Evolutionary conservation across 2,797 vertebrate genomes (phyloP).

Genomic region (Cheirogaleus major): DNA sequence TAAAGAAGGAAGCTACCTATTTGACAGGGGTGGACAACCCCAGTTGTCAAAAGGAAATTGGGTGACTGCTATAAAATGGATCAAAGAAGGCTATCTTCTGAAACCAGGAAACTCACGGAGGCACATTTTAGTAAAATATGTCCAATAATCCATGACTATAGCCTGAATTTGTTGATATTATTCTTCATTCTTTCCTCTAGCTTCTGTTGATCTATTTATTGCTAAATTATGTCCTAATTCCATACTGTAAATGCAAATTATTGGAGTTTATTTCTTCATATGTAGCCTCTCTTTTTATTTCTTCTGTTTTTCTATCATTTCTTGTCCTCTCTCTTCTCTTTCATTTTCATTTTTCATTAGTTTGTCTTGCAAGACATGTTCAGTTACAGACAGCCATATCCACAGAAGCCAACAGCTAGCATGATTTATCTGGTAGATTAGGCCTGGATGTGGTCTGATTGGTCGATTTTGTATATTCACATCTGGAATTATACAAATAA

Average conservation of each 20-base stretch:
- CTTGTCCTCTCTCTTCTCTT: not conserved
- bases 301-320: not conserved
- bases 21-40: not conserved
- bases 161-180: not conserved
- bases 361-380: not conserved
- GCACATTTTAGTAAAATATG: not conserved
- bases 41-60: not conserved
- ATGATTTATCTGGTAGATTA: not conserved
- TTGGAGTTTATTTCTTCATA: not conserved
- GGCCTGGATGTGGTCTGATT: not conserved
- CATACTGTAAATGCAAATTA: not conserved
- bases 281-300: not conserved
- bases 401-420: not conserved
- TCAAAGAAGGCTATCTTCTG: not conserved
- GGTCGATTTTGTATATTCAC: not conserved
- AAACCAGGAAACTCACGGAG: not conserved
- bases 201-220: not conserved
- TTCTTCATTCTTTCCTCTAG: not conserved
- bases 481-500: not conserved
- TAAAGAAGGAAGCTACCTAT: not conserved
- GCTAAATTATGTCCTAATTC: not conserved
- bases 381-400: not conserved
- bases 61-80: not conserved
- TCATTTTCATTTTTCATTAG: conserved; percentile 1
- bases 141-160: not conserved